Percentiles rank a stretch among this genome's conserved stretches.
These are phyloP conservation scores for Zoroaster sp. DNA, from an alignment of 53 echinoderm and acorn worm species.

Conservation along the genomic window DNA sequence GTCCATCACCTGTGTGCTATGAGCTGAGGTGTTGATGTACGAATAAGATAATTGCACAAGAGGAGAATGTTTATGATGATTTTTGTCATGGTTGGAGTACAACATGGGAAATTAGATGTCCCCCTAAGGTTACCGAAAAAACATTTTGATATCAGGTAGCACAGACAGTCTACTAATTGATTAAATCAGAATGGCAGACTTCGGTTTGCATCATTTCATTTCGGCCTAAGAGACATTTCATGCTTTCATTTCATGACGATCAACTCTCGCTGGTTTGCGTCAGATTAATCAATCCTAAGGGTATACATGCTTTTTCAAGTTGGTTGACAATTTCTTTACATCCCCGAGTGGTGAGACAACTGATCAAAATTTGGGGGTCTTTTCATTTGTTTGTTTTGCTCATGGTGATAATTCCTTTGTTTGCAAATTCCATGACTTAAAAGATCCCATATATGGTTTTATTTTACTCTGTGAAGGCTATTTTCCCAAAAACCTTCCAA, in stretches of 20 bases:
- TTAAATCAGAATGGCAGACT: background rate
- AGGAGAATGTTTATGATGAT: background rate
- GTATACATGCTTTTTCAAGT: too few relatives aligned
- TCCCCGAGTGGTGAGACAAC: background rate
- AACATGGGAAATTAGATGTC: background rate
- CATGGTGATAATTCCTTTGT: background rate
- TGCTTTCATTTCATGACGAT: background rate
- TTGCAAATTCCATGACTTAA: background rate
- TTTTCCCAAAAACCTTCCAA: too few relatives aligned
- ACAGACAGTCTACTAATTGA: background rate
- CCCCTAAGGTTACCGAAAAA: background rate
- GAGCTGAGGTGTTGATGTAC: conserved; percentile 10
- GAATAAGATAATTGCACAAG: background rate
- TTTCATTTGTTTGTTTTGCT: background rate
- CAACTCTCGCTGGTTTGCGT: background rate
- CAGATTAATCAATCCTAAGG: background rate
- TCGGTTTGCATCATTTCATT: background rate
- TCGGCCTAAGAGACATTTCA: background rate
- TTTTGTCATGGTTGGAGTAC: background rate
- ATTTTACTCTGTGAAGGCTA: background rate
- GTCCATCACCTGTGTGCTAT: background rate
- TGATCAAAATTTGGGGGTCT: background rate
- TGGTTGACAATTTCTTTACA: too few relatives aligned
- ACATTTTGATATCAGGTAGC: conserved; percentile 16
- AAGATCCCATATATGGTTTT: background rate